Conservation (phyloP, 2,113 vertebrate species). For the Deroptyus accipitrinus region DNA sequence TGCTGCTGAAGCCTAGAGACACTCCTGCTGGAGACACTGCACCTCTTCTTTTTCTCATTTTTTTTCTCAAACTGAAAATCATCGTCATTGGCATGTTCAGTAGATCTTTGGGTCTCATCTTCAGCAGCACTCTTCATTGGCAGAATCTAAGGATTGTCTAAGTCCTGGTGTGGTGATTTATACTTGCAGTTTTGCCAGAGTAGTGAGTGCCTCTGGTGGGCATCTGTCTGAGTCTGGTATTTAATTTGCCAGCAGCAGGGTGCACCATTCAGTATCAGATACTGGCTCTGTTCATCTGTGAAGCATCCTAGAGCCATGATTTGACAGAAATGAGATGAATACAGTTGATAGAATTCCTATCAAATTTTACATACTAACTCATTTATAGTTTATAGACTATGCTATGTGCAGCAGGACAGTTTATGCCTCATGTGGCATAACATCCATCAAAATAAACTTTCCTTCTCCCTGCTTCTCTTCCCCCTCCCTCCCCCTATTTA, state of each 20-base stretch:
- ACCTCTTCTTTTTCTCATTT: background rate
- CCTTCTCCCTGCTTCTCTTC: background rate
- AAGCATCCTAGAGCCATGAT: background rate
- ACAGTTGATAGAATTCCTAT: background rate
- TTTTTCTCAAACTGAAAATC: background rate
- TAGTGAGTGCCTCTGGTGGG: background rate
- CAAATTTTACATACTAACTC: background rate
- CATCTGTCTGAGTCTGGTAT: background rate
- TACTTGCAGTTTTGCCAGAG: background rate
- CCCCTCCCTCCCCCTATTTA: background rate
- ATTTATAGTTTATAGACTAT: background rate
- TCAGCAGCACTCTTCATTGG: background rate
- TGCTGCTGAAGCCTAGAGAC: background rate
- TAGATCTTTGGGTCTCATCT: background rate
- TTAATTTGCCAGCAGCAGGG: background rate
- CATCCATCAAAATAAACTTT: background rate
- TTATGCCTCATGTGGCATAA: background rate
- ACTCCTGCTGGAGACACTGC: background rate
- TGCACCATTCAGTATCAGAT: background rate
- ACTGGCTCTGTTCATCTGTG: background rate
- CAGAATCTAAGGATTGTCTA: background rate
- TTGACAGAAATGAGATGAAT: background rate
- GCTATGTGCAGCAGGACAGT: background rate
- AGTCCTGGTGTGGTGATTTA: background rate
- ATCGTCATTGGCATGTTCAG: accelerated